Evolutionary conservation across 2,888 invertebrate species (phyloP).

Genomic region (Tipula helvola): DNA sequence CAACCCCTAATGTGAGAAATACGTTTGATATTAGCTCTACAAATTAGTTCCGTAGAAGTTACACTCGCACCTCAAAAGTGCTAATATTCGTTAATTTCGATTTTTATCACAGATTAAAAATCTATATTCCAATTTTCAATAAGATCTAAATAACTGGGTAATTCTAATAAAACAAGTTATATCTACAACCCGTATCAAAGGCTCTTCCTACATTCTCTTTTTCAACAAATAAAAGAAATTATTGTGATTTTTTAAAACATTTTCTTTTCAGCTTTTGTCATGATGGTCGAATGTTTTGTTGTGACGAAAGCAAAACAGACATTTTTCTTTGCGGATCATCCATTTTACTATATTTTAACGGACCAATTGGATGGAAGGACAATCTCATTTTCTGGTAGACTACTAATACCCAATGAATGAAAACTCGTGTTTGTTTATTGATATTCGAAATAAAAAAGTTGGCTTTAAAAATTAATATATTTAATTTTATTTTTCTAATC

Average conservation of each 20-base stretch:
- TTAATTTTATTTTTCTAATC: too few relatives aligned
- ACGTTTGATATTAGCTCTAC: too few relatives aligned
- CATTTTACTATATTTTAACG: constrained; percentile 8
- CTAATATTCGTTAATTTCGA: too few relatives aligned
- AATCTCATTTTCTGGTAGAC: neutral
- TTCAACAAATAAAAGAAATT: neutral
- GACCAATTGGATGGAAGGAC: neutral
- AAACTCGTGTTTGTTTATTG: neutral
- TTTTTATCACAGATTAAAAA: too few relatives aligned
- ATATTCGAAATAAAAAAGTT: neutral
- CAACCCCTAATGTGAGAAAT: too few relatives aligned
- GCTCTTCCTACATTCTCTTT: too few relatives aligned
- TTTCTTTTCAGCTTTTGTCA: neutral
- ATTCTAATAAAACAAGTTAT: too few relatives aligned
- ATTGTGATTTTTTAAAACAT: neutral
- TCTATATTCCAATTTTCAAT: too few relatives aligned
- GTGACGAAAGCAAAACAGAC: neutral
- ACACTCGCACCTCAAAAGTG: too few relatives aligned
- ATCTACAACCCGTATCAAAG: too few relatives aligned
- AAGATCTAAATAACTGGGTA: too few relatives aligned
- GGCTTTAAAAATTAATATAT: neutral
- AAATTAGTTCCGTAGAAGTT: too few relatives aligned
- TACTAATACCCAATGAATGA: neutral
- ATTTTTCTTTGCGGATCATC: constrained; percentile 12
- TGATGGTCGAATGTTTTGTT: neutral